Base-by-base conservation (phyloP, 1,140 invertebrate genomes). In the Melipona quadrifasciata region DNA sequence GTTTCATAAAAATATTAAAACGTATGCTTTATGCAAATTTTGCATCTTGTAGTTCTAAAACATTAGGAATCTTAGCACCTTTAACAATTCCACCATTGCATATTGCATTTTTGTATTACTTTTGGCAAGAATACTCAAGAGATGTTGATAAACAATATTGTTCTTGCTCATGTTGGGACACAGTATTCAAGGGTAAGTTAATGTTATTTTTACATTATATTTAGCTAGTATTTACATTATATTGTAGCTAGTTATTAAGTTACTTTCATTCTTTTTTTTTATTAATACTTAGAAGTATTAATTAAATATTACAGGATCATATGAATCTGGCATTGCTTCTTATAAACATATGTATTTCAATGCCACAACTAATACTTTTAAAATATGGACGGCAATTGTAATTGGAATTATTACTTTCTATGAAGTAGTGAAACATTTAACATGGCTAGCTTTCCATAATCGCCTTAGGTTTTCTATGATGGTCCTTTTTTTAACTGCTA, bases 341-440 rank as follows among this genome's bases (percentile, higher is more conserved):
- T 98, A 97, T 92, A 98, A 98, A 92, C 97, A 98, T 91, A 96
- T 98, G 91, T 98, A 98, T 92, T 98, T 98, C 93, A 98, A 98
- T 91, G 96, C 96, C 39, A 98, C 97, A 8, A 92, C 94, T 64
- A 97, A 97, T 85, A 96, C 96, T 11, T 94, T 97, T 74, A 97
- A 97, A 94, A 98, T 98, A 89, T 98, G 97, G 97, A 93, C 96
- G 21, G 92, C 96, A 5, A 96, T 97, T 2, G 96, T 97, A 10
- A 83, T 97, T 27, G 96, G 96, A 65, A 92, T 97, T 17, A 95
- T 98, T 70, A 90, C 95, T 14, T 94, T 97, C 39, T 98, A 98
- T 91, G 97, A 98, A 93, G 96, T 96, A 81, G 93, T 97, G 11
- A 97, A 97, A 89, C 95, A 96, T 87, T 91, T 97, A 47, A 93